phyloP scores from a whole-genome alignment of 2,888 invertebrate species.

The Noctua janthina region DNA sequence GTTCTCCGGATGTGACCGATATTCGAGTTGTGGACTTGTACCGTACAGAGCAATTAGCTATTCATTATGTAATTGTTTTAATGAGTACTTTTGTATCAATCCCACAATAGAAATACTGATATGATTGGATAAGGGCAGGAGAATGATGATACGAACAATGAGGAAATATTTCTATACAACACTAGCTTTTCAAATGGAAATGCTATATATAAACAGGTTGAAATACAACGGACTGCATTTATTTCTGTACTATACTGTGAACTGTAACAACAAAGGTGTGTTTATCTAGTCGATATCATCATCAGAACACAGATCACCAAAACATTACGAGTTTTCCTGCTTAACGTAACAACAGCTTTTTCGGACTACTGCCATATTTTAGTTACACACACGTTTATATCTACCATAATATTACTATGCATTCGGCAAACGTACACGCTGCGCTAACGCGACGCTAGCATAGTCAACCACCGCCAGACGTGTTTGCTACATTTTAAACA shows the following conservation, averaged over 20 bases:
- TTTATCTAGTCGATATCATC: slow-evolving; percentile 1
- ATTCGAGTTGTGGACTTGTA: slow-evolving; percentile 61
- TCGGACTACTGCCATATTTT: background rate
- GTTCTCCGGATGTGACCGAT: slow-evolving; percentile 71
- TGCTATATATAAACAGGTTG: slow-evolving; percentile 22
- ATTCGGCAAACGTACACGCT: background rate
- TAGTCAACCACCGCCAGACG: background rate
- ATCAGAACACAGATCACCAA: background rate
- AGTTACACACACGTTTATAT: background rate
- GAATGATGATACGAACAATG: slow-evolving; percentile 38
- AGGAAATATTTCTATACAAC: slow-evolving; percentile 38
- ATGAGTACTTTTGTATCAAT: slow-evolving; percentile 43
- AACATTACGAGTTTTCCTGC: background rate
- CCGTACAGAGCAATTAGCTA: slow-evolving; percentile 61
- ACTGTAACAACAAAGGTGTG: background rate
- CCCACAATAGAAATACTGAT: slow-evolving; percentile 39
- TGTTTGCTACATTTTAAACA: background rate
- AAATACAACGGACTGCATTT: slow-evolving; percentile 32
- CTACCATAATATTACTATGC: background rate
- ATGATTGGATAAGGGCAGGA: slow-evolving; percentile 8
- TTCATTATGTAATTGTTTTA: slow-evolving; percentile 64
- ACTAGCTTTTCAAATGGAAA: slow-evolving; percentile 27
- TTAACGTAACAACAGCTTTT: background rate
- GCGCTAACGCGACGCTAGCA: too few species aligned
- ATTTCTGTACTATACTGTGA: background rate